Base-by-base conservation (phyloP, 2,888 invertebrate genomes). In the Lottia gigantea region DNA sequence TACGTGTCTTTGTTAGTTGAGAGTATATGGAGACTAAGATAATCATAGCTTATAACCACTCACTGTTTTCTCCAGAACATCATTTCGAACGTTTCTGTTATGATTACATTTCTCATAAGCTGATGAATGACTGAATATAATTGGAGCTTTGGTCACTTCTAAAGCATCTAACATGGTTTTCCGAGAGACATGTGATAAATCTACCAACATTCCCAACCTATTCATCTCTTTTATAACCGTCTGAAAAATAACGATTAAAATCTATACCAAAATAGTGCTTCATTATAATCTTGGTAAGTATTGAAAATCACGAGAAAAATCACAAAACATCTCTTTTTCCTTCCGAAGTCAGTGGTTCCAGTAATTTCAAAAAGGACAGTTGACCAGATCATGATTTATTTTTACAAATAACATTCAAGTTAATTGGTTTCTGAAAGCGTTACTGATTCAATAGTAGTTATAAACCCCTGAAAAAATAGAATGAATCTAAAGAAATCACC, bases 41-140 rank as follows among this genome's bases (percentile, higher is more conserved):
- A 4, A 31, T 31, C 31, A 6, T 4, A 31, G 2, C 2, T 31
- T 31, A 31, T 6, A 23, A n/a, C 23, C 12, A 73, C 74, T 68
- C 70, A 86, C 86, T 74, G 81, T 79, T 68, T 74, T 74, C 64
- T 92, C 89, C 80, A 95, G 91, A 77, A 94, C 91, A 84, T 95
- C 94, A 89, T 96, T 96, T 74, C 95, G 95, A 79, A 96, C 95
- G 90, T 96, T 96, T 80, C 96, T 91, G 80, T 93, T 92, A 73
- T 95, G 94, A 89, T 95, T 95, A 90, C 96, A 96, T 74, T 96
- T 90, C 63, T 94, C 93, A 76, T 93, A 94, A 62, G 95, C 95
- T 62, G 94, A 94, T 71, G 96, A 95, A 90, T 96, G 96, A 68
- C 95, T 95, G 90, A 95, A 96, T 83, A 96, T 95, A 83, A 96